Evolutionary conservation across 2,113 vertebrate genomes (phyloP).

Genomic region (Pseudolaguvia tuberculata): DNA sequence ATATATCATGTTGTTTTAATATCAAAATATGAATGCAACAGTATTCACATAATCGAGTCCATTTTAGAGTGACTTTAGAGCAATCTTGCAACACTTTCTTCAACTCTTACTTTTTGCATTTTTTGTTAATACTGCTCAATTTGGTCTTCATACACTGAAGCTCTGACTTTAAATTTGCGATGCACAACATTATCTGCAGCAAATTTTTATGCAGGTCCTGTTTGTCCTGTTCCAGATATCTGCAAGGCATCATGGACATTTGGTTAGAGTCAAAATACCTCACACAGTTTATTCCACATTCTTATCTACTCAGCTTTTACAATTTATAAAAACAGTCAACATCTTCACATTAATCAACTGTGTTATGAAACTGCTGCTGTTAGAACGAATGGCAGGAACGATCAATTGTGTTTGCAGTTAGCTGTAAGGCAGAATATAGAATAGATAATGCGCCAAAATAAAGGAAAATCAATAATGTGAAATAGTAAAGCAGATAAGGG

Average conservation of each 20-base stretch:
- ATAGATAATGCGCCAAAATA: conserved; percentile 12
- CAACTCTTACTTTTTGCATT: conserved; percentile 63
- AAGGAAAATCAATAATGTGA: conserved; percentile 32
- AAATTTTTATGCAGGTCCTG: conserved; percentile 68
- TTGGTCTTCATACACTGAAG: conserved; percentile 65
- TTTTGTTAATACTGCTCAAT: conserved; percentile 62
- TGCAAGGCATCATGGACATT: conserved; percentile 44
- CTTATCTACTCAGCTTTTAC: background rate
- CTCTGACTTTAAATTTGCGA: conserved; percentile 67
- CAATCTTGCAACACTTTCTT: background rate
- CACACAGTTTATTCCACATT: background rate
- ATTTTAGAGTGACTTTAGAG: background rate
- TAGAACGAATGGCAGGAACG: background rate
- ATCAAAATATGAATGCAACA: background rate
- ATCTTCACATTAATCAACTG: background rate
- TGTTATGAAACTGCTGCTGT: background rate
- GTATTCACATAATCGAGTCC: background rate
- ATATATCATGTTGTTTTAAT: background rate
- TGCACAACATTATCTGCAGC: conserved; percentile 65
- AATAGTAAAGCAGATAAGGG: conserved; percentile 21
- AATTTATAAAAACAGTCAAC: background rate
- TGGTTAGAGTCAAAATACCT: background rate
- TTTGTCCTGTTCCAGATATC: conserved; percentile 66
- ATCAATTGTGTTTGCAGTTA: conserved; percentile 11
- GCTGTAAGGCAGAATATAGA: conserved; percentile 12